Percentiles rank a stretch among this genome's conserved stretches.
These are phyloP conservation scores for Drosophila lutescens DNA, from an alignment of 2,888 invertebrate species.

Conservation along the genomic window DNA sequence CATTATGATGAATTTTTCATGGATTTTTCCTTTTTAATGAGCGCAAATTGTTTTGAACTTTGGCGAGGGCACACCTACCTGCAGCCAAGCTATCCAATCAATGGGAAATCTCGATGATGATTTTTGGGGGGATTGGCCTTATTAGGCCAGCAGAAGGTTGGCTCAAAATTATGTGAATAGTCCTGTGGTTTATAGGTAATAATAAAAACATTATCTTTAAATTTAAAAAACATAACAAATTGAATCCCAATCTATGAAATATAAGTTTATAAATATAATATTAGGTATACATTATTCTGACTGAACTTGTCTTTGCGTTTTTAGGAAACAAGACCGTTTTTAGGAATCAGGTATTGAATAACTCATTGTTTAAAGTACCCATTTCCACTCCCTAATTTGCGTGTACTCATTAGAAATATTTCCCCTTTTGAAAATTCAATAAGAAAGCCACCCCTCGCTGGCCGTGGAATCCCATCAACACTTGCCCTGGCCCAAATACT, in stretches of 20 bases:
- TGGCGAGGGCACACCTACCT: slow-evolving; percentile 42
- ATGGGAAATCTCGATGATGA: slow-evolving; percentile 6
- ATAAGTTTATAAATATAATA: too few species aligned
- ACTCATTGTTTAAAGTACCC: background rate
- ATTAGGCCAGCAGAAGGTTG: background rate
- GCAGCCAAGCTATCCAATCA: slow-evolving; percentile 13
- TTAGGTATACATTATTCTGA: too few species aligned
- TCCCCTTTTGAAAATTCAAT: slow-evolving; percentile 9
- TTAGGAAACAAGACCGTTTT: background rate
- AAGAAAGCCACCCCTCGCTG: slow-evolving; percentile 61
- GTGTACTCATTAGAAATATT: slow-evolving; percentile 14
- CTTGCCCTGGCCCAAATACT: slow-evolving; percentile 51
- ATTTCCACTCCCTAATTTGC: background rate
- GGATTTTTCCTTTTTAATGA: slow-evolving; percentile 71
- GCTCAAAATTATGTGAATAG: background rate
- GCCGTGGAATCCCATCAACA: slow-evolving; percentile 56
- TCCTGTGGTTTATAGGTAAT: too few species aligned
- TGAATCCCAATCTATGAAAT: too few species aligned
- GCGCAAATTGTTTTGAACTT: slow-evolving; percentile 69
- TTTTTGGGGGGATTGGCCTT: slow-evolving; percentile 11
- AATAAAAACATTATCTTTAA: too few species aligned
- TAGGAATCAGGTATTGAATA: too few species aligned
- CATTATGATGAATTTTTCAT: slow-evolving; percentile 61
- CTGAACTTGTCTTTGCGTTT: background rate
- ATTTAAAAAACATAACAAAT: too few species aligned